Base-by-base conservation (phyloP, 2,888 invertebrate species). In the Drosophila fulvimacula region DNA sequence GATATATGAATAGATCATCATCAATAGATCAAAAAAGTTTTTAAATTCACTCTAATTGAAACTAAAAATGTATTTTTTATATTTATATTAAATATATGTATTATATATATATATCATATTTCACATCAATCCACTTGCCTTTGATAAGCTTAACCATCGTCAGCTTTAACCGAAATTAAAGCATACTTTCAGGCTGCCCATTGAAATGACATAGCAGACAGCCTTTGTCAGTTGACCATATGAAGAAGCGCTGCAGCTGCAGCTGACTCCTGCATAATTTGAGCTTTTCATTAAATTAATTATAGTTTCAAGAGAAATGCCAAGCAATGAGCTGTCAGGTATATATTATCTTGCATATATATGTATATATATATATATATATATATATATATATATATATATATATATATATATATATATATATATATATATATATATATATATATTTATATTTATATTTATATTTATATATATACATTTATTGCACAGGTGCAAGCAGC, bases 181-280 rank as follows among this genome's bases (percentile, higher is more conserved):
- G 79, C 73, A 81, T 79, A 76, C 73, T 77, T 79, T 81, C 36
- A 56, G 84, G 79, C 79, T 15, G 52, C 2, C 0, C 0, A 1
- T 0, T 1, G 38, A 75, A 75, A 39, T 68, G 6, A 1, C 5
- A 52, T 42, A 64, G 56, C 71, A 69, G 36, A 1, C 24, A 63
- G 60, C 51, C 10, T 19, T 39, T 55, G 51, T 57, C 24, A n/a
- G 53, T 10, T 3, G 15, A 0, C 0, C 0, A 5, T 9, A n/a
- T 10, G n/a, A 10, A n/a, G 44, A 27, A 46, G 27, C 7, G 41
- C 39, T 39, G 32, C 46, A 59, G 30, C 41, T 30, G 55, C 24
- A 56, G 24, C 17, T 36, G 38, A 11, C 65, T 61, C 30, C 57
- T 65, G 53, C 34, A 49, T 76, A 69, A 80, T 68, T 68, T 70